A percentile compares a stretch with the other conserved stretches of the same genome.
phyloP scores from a whole-genome alignment of 2,797 vertebrate genomes.

The Poecilia wingei region DNA sequence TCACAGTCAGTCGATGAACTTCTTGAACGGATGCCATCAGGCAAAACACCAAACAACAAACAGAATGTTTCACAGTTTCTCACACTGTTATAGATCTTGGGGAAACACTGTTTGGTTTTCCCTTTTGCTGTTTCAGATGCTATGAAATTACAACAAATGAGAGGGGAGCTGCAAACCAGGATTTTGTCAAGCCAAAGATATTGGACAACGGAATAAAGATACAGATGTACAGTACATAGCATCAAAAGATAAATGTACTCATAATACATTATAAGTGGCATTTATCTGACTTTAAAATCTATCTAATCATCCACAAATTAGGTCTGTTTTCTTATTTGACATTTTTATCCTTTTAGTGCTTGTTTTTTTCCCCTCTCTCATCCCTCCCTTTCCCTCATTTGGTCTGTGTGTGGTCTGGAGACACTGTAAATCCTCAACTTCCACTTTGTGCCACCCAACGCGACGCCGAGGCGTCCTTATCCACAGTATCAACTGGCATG shows the following conservation, averaged over 20 bases:
- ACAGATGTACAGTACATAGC: neutral
- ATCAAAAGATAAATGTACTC: neutral
- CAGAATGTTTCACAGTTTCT: neutral
- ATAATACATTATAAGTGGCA: neutral
- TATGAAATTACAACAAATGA: neutral
- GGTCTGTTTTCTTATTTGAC: constrained; percentile 1
- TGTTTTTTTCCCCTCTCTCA: constrained; percentile 30
- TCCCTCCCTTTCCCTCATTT: constrained; percentile 41
- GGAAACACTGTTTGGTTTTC: neutral
- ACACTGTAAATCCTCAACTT: constrained; percentile 79
- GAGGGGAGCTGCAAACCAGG: neutral
- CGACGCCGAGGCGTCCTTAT: constrained; percentile 57
- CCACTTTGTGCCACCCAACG: constrained; percentile 73
- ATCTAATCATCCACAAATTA: neutral
- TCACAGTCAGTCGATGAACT: neutral
- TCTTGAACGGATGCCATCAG: neutral
- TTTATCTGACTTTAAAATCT: neutral
- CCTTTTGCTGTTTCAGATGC: neutral
- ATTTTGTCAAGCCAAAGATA: neutral
- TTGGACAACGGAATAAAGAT: neutral
- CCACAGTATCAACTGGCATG: constrained; percentile 60
- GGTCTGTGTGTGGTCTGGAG: constrained; percentile 88
- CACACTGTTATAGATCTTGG: neutral
- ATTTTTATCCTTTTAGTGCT: constrained; percentile 28
- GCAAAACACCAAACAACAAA: neutral